Percentiles rank a stretch among this genome's conserved stretches.
Evolutionary conservation across 2,113 vertebrate genomes (phyloP).

Genomic region (Hippocampus barbouri): DNA sequence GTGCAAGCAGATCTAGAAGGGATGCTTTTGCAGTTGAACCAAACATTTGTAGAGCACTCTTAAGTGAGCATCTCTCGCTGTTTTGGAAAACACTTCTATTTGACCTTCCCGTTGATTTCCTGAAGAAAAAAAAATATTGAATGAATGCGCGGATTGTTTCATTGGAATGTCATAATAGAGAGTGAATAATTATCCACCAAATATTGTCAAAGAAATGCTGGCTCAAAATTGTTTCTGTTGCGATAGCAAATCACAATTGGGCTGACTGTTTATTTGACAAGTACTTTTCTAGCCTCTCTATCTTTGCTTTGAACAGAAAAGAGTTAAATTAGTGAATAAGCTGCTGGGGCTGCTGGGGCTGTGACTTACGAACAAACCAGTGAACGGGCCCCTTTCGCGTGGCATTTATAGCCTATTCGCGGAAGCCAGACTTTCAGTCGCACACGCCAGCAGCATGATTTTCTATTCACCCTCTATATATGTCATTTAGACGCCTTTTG

Average conservation of each 20-base stretch:
- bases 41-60: conserved; percentile 26
- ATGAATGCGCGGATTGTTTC: not conserved
- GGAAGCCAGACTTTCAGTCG: not conserved
- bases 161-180: not conserved
- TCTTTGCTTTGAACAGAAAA: not conserved
- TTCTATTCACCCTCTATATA: conserved; percentile 5
- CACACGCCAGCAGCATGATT: conserved; percentile 10
- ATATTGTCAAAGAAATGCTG: not conserved
- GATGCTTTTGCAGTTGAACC: no score
- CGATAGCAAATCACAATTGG: not conserved
- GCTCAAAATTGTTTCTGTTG: not conserved
- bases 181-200: not conserved
- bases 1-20: conserved; percentile 16
- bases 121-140: conserved; percentile 4
- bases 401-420: conserved; percentile 13
- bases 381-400: conserved; percentile 5
- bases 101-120: conserved; percentile 42
- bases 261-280: not conserved
- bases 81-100: conserved; percentile 38
- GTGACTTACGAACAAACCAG: not conserved
- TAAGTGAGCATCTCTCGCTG: conserved; percentile 34
- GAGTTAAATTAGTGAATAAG: not conserved
- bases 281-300: not conserved
- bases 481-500: conserved; percentile 34
- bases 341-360: not conserved